Evolutionary conservation across 2,888 invertebrate genomes (phyloP).

Genomic region (Trissolcus japonicus): DNA sequence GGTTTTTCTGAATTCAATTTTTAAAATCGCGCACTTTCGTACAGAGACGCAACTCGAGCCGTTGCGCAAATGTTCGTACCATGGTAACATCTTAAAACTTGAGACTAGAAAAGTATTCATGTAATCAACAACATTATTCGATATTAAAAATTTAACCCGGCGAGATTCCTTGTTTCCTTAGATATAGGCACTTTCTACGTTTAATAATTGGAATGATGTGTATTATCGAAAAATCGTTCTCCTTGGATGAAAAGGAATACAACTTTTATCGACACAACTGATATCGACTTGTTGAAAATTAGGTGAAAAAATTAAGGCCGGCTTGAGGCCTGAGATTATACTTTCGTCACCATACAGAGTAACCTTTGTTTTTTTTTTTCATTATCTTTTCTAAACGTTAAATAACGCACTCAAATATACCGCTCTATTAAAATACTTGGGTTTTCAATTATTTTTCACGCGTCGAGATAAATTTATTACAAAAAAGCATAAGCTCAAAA

Average conservation of each 20-base stretch:
- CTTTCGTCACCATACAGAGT: neutral
- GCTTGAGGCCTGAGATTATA: constrained; percentile 29
- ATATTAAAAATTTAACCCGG: constrained; percentile 40
- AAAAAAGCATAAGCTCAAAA: no score
- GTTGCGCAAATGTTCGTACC: constrained; percentile 57
- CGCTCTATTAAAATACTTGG: constrained; percentile 1
- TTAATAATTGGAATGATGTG: constrained; percentile 62
- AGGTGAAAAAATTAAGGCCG: constrained; percentile 24
- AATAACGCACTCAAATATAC: neutral
- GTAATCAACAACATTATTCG: constrained; percentile 36
- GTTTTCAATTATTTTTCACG: neutral
- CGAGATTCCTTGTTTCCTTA: constrained; percentile 54
- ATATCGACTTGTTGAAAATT: constrained; percentile 26
- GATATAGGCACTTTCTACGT: constrained; percentile 74
- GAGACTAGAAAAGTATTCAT: constrained; percentile 60
- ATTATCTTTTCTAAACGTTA: neutral
- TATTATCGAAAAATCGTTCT: constrained; percentile 28
- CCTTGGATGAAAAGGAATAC: no score
- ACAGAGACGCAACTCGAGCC: neutral
- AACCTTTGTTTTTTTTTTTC: neutral
- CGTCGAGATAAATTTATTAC: neutral
- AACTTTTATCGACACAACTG: constrained; percentile 35
- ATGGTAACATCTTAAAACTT: constrained; percentile 63
- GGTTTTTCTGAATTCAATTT: no score
- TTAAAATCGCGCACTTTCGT: no score